Evolutionary conservation across 2,113 vertebrate species (phyloP).

Genomic region (Bothrops jararaca): DNA sequence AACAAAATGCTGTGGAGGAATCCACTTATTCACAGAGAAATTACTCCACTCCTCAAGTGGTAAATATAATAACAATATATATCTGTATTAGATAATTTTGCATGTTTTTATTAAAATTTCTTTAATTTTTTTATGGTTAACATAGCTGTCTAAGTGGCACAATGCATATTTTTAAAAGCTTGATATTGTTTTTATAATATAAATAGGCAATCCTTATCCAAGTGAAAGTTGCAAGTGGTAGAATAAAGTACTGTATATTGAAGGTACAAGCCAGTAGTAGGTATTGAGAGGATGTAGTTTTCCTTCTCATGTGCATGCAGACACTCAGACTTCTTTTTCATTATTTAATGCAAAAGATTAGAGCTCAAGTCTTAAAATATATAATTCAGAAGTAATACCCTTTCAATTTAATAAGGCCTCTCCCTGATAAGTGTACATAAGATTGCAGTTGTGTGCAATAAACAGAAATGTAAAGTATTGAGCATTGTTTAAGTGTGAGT

Average conservation of each 20-base stretch:
- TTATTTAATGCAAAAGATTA: background rate
- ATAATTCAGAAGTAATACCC: background rate
- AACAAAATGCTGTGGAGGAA: constrained; percentile 34
- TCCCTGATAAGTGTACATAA: background rate
- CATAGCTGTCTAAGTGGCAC: background rate
- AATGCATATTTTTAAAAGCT: background rate
- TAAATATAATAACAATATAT: constrained; percentile 44
- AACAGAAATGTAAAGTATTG: background rate
- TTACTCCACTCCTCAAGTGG: constrained; percentile 49
- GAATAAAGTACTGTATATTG: background rate
- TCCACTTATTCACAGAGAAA: constrained; percentile 45
- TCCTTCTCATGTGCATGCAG: background rate
- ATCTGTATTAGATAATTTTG: background rate
- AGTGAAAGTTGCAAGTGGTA: background rate
- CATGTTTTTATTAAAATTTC: background rate
- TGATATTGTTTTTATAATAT: background rate
- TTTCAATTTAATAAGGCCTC: background rate
- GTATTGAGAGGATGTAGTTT: background rate
- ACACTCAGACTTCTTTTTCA: background rate
- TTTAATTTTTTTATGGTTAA: background rate
- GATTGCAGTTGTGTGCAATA: background rate
- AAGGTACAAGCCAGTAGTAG: no score
- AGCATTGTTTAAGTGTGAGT: background rate
- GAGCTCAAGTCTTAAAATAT: background rate
- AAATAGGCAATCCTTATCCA: background rate